Evolutionary conservation across 2,888 invertebrate species (phyloP).

Genomic region (Helleia helle): DNA sequence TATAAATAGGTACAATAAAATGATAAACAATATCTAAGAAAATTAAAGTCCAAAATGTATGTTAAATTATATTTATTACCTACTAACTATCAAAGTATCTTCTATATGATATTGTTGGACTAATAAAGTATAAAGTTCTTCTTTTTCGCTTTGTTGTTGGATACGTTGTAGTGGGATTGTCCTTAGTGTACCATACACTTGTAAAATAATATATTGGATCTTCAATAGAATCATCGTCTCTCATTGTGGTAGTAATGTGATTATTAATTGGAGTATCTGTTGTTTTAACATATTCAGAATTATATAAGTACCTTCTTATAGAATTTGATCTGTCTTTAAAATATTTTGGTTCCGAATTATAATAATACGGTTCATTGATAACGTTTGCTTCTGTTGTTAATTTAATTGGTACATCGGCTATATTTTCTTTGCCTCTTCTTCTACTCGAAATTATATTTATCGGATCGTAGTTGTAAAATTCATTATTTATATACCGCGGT

Average conservation of each 20-base stretch:
- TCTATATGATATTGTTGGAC: conserved; percentile 48
- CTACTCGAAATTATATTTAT: not conserved
- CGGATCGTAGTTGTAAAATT: no score
- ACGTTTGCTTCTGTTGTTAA: conserved; percentile 13
- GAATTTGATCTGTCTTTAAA: conserved; percentile 34
- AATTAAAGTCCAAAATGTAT: no score
- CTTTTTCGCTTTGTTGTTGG: conserved; percentile 27
- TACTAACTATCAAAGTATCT: no score
- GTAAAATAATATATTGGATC: conserved; percentile 21
- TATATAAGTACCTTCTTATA: conserved; percentile 30
- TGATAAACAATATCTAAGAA: no score
- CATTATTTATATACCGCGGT: no score
- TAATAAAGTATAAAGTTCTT: conserved; percentile 52
- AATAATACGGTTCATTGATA: conserved; percentile 24
- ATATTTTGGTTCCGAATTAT: conserved; percentile 26
- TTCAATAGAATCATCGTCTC: conserved; percentile 1
- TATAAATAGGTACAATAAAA: no score
- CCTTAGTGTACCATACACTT: conserved; percentile 20
- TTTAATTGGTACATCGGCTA: conserved; percentile 15
- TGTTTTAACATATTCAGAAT: conserved; percentile 18
- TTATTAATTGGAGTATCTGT: conserved; percentile 10
- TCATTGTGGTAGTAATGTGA: conserved; percentile 1
- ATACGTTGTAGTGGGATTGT: conserved; percentile 16
- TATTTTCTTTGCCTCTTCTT: conserved; percentile 16
- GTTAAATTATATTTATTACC: no score